phyloP scores from a whole-genome alignment of 1,140 invertebrate species.

The Aricia agestis region DNA sequence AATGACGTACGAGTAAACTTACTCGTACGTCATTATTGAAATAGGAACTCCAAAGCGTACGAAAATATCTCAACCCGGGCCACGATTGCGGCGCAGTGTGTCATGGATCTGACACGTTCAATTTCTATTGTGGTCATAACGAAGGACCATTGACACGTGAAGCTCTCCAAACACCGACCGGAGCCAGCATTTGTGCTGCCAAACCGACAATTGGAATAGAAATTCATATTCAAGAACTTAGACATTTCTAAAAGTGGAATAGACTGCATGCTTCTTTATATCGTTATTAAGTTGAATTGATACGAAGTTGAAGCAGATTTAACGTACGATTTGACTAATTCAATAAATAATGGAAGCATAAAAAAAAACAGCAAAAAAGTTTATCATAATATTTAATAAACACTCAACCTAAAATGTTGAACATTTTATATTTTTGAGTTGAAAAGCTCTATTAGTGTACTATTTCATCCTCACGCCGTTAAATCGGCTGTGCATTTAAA shows the following conservation, averaged over 20 bases:
- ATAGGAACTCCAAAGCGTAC: neutral
- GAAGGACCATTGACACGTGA: constrained; percentile 15
- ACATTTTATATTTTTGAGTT: neutral
- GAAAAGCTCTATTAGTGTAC: constrained; percentile 3
- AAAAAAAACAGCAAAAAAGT: too few species aligned
- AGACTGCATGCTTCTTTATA: neutral
- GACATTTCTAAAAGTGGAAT: neutral
- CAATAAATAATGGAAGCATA: too few species aligned
- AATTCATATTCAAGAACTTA: neutral
- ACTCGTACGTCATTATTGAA: too few species aligned
- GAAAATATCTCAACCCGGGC: neutral
- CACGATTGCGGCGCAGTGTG: neutral
- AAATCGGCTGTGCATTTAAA: constrained; percentile 3
- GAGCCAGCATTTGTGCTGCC: constrained; percentile 2
- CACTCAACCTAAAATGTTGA: neutral
- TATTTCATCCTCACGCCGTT: neutral
- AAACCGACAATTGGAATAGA: neutral
- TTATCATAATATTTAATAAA: neutral
- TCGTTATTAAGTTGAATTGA: neutral
- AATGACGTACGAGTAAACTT: neutral
- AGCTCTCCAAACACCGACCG: neutral
- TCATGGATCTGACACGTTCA: constrained; percentile 2
- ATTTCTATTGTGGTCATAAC: constrained; percentile 10
- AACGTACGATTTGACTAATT: too few species aligned
- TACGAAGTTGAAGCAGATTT: too few species aligned